Percentiles rank a stretch among this genome's conserved stretches.
Evolutionary conservation across 2,888 invertebrate genomes (phyloP).

Genomic region (Agapostemon virescens): DNA sequence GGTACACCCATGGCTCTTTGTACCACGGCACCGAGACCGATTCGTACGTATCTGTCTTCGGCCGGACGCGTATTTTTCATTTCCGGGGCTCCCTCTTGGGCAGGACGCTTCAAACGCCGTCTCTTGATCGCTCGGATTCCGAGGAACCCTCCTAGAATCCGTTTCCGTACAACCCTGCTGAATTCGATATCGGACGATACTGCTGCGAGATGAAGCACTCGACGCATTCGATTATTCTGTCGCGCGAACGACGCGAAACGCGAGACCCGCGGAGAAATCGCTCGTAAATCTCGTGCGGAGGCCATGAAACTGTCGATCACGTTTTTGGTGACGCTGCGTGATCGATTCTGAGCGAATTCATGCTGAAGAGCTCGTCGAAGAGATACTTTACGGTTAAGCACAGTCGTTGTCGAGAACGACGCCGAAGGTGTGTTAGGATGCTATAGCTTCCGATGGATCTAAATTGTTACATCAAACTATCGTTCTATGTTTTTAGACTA

Average conservation of each 20-base stretch:
- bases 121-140: background rate
- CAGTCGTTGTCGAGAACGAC: slow-evolving; percentile 2
- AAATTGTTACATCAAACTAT: background rate
- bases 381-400: slow-evolving; percentile 1
- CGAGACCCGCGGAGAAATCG: background rate
- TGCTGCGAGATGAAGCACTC: background rate
- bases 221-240: slow-evolving; percentile 3
- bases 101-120: slow-evolving; percentile 22
- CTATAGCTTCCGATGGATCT: background rate
- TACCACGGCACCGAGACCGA: slow-evolving; percentile 18
- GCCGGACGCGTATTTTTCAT: slow-evolving; percentile 36
- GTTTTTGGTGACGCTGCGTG: background rate
- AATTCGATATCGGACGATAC: slow-evolving; percentile 8
- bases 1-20: slow-evolving; percentile 31
- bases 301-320: background rate
- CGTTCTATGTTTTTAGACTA: background rate
- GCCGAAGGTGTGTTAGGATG: background rate
- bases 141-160: background rate
- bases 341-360: background rate
- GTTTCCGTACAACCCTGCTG: background rate
- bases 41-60: slow-evolving; percentile 42
- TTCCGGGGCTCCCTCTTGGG: slow-evolving; percentile 10
- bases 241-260: slow-evolving; percentile 2
- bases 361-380: background rate
- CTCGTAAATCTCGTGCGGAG: background rate